Evolutionary conservation across 2,113 vertebrate species (phyloP).

Genomic region (Actinemys pallida): DNA sequence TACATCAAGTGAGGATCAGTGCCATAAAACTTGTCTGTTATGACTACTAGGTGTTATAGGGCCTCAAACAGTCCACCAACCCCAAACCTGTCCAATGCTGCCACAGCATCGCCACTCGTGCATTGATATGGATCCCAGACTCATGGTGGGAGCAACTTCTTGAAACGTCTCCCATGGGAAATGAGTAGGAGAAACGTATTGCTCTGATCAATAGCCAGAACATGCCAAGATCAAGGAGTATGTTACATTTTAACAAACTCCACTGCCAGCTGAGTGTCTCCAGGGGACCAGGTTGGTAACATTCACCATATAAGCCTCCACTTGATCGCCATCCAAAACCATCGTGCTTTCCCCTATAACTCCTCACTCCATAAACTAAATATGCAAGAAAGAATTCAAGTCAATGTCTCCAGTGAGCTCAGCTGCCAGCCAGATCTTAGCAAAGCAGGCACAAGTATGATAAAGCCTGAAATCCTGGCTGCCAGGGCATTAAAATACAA

Average conservation of each 20-base stretch:
- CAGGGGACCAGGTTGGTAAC: not conserved
- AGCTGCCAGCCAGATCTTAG: not conserved
- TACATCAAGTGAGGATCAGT: not conserved
- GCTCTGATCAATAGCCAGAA: not conserved
- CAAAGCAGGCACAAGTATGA: not conserved
- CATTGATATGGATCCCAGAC: not conserved
- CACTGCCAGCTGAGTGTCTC: not conserved
- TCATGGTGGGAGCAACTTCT: not conserved
- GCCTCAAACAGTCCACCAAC: not conserved
- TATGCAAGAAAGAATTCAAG: not conserved
- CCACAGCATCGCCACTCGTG: not conserved
- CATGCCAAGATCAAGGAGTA: not conserved
- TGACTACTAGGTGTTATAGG: not conserved
- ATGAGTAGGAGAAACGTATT: not conserved
- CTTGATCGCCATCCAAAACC: not conserved
- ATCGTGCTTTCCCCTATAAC: not conserved
- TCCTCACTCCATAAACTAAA: not conserved
- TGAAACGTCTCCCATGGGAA: not conserved
- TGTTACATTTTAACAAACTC: not conserved
- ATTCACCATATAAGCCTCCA: not conserved
- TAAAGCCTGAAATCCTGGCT: not conserved
- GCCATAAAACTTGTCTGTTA: not conserved
- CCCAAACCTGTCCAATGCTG: not conserved
- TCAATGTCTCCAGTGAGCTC: not conserved
- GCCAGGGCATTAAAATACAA: not conserved